These are phyloP conservation scores for Calameuta pallipes DNA, from an alignment of 2,888 invertebrate species.

Conservation along the genomic window DNA sequence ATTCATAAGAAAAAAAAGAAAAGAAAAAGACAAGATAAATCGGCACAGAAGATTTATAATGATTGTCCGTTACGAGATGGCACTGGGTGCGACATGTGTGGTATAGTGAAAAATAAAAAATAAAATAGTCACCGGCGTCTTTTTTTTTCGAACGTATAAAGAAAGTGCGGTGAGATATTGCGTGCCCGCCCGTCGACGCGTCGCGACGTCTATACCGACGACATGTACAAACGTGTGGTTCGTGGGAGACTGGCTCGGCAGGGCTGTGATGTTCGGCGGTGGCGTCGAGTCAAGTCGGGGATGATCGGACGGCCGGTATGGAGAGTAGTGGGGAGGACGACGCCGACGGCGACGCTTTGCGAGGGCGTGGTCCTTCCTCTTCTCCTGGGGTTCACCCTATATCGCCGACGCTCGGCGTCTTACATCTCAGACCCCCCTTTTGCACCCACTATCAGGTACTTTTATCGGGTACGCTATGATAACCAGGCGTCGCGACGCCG, in stretches of 20 bases:
- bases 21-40: conserved; percentile 12
- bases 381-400: not conserved
- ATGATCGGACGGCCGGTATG: conserved; percentile 27
- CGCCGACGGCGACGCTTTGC: conserved; percentile 25
- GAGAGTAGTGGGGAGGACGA: conserved; percentile 13
- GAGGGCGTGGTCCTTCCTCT: conserved; percentile 25
- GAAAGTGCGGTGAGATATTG: not conserved
- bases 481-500: conserved; percentile 14
- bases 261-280: not conserved
- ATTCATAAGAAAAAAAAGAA: not conserved
- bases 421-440: not conserved
- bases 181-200: not conserved
- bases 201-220: conserved; percentile 2
- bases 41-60: not conserved
- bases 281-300: conserved; percentile 36
- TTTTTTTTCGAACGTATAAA: not conserved
- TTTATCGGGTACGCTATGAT: conserved; percentile 43
- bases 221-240: conserved; percentile 36
- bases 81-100: not conserved
- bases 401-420: conserved; percentile 28
- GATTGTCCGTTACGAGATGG: not conserved
- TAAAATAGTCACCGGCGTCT: not conserved
- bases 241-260: conserved; percentile 34
- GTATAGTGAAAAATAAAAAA: not conserved
- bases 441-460: not conserved